A percentile compares a stretch with the other conserved stretches of the same genome.
These are phyloP conservation scores for Rallus crepitans DNA, from an alignment of 2,797 vertebrate genomes.

Conservation along the genomic window DNA sequence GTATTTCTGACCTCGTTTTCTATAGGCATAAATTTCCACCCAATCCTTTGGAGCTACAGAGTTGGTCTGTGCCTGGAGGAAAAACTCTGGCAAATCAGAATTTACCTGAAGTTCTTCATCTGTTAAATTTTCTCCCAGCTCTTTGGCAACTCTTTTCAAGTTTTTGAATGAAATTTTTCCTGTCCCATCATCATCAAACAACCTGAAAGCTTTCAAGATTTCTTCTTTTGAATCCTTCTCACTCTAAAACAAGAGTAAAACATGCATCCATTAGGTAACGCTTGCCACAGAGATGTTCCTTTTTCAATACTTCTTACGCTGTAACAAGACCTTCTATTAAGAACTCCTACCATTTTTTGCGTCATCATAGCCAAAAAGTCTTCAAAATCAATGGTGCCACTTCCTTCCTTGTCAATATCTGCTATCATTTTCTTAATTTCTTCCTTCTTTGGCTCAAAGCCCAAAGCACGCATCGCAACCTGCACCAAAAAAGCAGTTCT, in stretches of 20 bases:
- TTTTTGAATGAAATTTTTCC: constrained; percentile 95
- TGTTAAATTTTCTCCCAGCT: constrained; percentile 93
- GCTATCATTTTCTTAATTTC: constrained; percentile 93
- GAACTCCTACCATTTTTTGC: constrained; percentile 89
- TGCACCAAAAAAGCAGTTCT: constrained; percentile 65
- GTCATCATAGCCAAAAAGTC: constrained; percentile 94
- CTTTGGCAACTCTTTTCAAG: constrained; percentile 91
- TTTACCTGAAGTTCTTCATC: constrained; percentile 93
- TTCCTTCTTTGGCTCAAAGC: constrained; percentile 97
- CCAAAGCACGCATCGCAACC: constrained; percentile 94
- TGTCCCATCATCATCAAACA: constrained; percentile 94
- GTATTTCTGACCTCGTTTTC: not conserved
- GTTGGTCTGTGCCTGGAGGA: not conserved
- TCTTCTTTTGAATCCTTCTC: constrained; percentile 96
- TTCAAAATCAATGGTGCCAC: constrained; percentile 87
- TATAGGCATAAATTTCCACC: not conserved
- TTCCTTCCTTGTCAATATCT: constrained; percentile 89
- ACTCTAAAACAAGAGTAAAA: constrained; percentile 75
- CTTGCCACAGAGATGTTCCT: not conserved
- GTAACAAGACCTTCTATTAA: not conserved
- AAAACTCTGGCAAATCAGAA: not conserved
- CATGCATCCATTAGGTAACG: not conserved
- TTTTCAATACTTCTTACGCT: not conserved
- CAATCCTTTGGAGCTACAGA: not conserved
- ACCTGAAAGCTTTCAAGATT: constrained; percentile 92